These are phyloP conservation scores for Sylvia borin DNA, from an alignment of 2,797 vertebrate species.

Conservation along the genomic window DNA sequence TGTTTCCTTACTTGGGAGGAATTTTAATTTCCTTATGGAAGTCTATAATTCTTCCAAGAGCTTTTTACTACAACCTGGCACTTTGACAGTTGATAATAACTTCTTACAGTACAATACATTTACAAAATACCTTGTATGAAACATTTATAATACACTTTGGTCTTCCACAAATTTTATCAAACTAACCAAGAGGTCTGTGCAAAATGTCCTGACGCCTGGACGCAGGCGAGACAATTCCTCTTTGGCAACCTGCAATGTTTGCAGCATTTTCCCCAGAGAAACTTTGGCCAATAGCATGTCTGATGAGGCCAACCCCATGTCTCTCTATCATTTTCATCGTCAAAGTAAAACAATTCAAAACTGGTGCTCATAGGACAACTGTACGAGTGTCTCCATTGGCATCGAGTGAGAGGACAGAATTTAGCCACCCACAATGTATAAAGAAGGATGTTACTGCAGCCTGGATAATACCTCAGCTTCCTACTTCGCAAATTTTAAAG, in stretches of 20 bases:
- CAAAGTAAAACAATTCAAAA: not conserved
- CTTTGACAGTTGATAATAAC: not conserved
- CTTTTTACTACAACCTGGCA: not conserved
- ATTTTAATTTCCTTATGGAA: conserved; percentile 12
- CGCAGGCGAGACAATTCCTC: not conserved
- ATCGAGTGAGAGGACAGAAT: not conserved
- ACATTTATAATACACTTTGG: not conserved
- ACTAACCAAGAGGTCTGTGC: not conserved
- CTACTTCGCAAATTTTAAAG: not conserved
- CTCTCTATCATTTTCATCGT: not conserved
- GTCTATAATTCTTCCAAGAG: not conserved
- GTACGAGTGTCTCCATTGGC: not conserved
- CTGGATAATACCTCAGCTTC: not conserved
- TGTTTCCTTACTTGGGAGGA: not conserved
- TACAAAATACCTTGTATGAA: not conserved
- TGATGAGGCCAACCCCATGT: not conserved
- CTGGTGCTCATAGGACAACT: not conserved
- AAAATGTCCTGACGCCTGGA: not conserved
- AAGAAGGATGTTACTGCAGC: not conserved
- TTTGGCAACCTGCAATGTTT: not conserved
- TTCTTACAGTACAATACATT: not conserved
- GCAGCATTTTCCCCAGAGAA: not conserved
- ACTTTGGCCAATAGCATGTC: not conserved
- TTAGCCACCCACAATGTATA: not conserved
- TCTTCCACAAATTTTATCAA: not conserved